Evolutionary conservation across 2,797 vertebrate genomes (phyloP).

Genomic region (Sarcoramphus papa): DNA sequence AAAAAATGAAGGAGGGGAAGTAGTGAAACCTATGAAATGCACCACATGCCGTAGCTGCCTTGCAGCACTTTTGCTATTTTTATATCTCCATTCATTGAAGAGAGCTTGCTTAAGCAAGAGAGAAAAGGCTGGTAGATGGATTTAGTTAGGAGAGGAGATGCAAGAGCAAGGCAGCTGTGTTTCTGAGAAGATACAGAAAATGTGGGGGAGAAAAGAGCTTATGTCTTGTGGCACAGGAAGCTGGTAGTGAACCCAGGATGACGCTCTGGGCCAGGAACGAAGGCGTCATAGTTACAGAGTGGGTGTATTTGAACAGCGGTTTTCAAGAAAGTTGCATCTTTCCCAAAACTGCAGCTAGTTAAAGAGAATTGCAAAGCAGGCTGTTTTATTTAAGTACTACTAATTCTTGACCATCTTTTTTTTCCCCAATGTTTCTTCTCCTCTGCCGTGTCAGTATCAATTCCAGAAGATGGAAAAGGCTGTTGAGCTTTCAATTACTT

Average conservation of each 20-base stretch:
- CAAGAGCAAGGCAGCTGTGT: neutral
- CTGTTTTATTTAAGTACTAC: neutral
- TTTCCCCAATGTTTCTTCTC: neutral
- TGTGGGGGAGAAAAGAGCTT: neutral
- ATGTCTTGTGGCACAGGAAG: neutral
- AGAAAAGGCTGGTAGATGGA: neutral
- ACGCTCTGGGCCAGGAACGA: neutral
- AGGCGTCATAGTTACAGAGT: neutral
- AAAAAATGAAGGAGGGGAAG: neutral
- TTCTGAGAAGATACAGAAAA: neutral
- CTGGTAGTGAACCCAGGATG: neutral
- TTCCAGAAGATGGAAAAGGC: neutral
- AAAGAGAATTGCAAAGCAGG: neutral
- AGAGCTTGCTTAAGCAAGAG: neutral
- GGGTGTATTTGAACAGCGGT: neutral
- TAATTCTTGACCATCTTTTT: neutral
- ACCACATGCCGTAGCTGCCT: neutral
- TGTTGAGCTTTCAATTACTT: neutral
- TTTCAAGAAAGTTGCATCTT: neutral
- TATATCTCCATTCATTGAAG: neutral
- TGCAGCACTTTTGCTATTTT: slow-evolving; percentile 27
- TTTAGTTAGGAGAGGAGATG: neutral
- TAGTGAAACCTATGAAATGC: neutral
- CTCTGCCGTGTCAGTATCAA: neutral
- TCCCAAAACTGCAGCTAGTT: neutral